Evolutionary conservation across 2,797 vertebrate genomes (phyloP).

Genomic region (Syncerus caffer): DNA sequence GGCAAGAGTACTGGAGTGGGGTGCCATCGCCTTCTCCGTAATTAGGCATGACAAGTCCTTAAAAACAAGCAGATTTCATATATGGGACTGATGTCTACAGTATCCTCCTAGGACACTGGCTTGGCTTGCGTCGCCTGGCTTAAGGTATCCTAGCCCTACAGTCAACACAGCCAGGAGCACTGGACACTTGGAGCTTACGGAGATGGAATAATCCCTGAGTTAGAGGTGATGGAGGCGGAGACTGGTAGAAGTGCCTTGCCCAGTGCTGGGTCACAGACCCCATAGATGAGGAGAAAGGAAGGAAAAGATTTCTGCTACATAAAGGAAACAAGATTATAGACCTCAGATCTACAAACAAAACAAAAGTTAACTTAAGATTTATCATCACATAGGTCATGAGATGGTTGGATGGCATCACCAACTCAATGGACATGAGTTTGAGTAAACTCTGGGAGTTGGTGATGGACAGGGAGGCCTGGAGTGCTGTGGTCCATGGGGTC

Average conservation of each 20-base stretch:
- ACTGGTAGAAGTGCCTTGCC: neutral
- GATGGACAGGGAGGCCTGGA: neutral
- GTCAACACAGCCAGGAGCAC: neutral
- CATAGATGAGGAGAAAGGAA: neutral
- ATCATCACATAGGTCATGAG: neutral
- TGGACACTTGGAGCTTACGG: neutral
- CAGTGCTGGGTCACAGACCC: neutral
- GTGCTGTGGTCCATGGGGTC: rapidly evolving
- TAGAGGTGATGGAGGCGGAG: neutral
- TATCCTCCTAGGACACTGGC: neutral
- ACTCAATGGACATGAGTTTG: neutral
- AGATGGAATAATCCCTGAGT: no score
- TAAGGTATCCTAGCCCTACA: neutral
- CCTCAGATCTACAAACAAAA: neutral
- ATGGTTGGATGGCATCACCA: neutral
- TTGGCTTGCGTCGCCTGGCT: neutral
- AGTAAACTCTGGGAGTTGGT: neutral
- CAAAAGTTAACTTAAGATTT: neutral
- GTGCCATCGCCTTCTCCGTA: no score
- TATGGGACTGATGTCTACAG: no score
- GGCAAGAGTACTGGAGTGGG: no score
- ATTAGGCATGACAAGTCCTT: neutral
- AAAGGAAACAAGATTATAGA: neutral
- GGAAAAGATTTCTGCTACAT: neutral
- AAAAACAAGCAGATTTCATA: neutral